Conservation (phyloP, 2,113 vertebrate genomes). For the Lepus europaeus region DNA sequence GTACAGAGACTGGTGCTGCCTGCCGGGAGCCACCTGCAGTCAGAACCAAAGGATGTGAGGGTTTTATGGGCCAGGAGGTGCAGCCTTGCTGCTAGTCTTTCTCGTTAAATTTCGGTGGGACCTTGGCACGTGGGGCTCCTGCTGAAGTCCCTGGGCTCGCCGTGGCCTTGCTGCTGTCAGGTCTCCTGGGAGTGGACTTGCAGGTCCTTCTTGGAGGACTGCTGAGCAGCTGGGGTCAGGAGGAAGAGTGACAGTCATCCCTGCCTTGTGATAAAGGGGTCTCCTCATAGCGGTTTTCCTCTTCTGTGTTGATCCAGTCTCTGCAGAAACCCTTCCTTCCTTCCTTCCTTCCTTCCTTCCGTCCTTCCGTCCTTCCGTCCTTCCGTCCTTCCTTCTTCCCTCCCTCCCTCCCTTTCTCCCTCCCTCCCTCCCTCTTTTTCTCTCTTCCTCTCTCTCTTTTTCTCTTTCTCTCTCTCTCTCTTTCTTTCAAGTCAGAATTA, state of each 20-base stretch:
- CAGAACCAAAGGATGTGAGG: neutral
- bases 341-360: too few relatives aligned
- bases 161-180: neutral
- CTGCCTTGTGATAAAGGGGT: neutral
- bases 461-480: neutral
- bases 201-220: neutral
- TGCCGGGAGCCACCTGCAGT: neutral
- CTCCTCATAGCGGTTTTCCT: neutral
- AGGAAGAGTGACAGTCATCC: neutral
- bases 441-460: neutral
- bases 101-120: conserved; percentile 27
- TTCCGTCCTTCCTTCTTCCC: too few relatives aligned
- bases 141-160: neutral
- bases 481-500: neutral
- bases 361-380: too few relatives aligned
- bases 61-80: neutral
- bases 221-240: neutral
- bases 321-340: neutral
- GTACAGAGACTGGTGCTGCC: neutral
- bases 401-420: too few relatives aligned
- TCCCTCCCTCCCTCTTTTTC: too few relatives aligned
- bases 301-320: neutral
- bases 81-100: neutral
- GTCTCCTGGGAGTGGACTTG: neutral
- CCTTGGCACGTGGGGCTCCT: neutral